Base-by-base conservation (phyloP, 2,113 vertebrate genomes). In the Rhea americana region DNA sequence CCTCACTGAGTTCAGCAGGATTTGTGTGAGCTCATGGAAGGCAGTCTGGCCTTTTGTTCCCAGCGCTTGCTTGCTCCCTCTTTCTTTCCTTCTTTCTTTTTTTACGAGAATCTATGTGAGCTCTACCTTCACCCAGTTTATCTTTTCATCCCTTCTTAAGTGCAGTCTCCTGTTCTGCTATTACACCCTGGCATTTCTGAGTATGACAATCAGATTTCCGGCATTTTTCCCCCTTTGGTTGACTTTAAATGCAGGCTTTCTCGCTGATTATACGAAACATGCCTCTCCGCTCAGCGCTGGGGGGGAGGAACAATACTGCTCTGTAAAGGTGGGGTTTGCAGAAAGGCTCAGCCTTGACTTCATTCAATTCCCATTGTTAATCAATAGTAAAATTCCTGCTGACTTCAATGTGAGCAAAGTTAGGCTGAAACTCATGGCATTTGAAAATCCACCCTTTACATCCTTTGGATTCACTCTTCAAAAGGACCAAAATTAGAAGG, bases 341-440 rank as follows among this genome's bases (percentile, higher is more conserved):
- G 47, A 61, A 74, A 67, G 20, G 32, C 56, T 79, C 51, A 75
- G 47, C 66, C 56, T 18, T 0, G 1, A 20, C 53, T 84, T 90
- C 20, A 4, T 74, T 91, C 71, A 78, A 25, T 15, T 85, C 77
- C 48, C 25, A 0, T 25, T 72, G 41, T 59, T 77, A 83, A 86
- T 78, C 66, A 56, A 28, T 32, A 82, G 61, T 43, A 72, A 93
- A 80, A 88, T 65, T 93, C 56, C 50, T 81, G 39, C 72, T 81
- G 66, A 63, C 43, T 56, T 82, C 61, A 75, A 26, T 32, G 59
- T 82, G 25, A 87, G 5, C 9, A 79, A 89, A 83, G 72, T 63
- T 51, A 48, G 19, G 5, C 24, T 85, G 65, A 93, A 88, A 65
- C 43, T 68, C 3, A 1, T 3, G 11, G 43, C 5, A 74, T 85